Evolutionary conservation across 2,888 invertebrate species (phyloP), one percentile per base, ranked within the genome.

Genomic region (Drosophila anomelani): DNA sequence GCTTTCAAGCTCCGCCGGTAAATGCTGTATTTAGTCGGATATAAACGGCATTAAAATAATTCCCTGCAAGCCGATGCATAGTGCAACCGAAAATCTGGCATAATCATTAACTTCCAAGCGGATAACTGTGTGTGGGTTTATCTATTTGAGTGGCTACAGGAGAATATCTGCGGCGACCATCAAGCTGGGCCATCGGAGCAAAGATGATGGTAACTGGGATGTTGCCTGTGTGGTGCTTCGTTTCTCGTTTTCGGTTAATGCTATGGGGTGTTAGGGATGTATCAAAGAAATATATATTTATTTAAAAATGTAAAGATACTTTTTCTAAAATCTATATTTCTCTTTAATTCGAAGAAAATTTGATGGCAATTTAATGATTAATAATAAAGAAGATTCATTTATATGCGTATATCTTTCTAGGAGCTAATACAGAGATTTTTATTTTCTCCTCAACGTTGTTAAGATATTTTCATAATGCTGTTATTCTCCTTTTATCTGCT

Each of bases 41-140:
- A 70, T 68, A 41, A 70, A 39, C 17, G 57, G 41, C 36, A 68
- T 70, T 68, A 49, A 57, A 70, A 56, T 57, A 68, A 47, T 47
- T 41, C 46, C 26, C 29, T 29, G 32, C 13, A 34, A 51, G 70
- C n/a, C 70, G n/a, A n/a, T 4, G 15, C 6, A 5, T 29, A 17
- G 38, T 39, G 47, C 39, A 75, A 58, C 36, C 41, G 39, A 66
- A 75, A 72, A 66, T 66, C 75, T 46, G 67, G 57, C 68, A 74
- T 75, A 71, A 81, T 80, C 74, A 81, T 87, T 62, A 71, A 70
- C 74, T 58, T 53, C 41, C 41, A 12, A 53, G 36, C 75, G 61
- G 53, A 60, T 46, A 36, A 47, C 38, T 44, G 39, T 59, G 36
- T 59, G 56, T 12, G 29, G 32, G 43, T 56, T 67, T 39, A 61